Base-by-base conservation (phyloP, 1,140 invertebrate genomes). In the Zaprionus lachaisei region DNA sequence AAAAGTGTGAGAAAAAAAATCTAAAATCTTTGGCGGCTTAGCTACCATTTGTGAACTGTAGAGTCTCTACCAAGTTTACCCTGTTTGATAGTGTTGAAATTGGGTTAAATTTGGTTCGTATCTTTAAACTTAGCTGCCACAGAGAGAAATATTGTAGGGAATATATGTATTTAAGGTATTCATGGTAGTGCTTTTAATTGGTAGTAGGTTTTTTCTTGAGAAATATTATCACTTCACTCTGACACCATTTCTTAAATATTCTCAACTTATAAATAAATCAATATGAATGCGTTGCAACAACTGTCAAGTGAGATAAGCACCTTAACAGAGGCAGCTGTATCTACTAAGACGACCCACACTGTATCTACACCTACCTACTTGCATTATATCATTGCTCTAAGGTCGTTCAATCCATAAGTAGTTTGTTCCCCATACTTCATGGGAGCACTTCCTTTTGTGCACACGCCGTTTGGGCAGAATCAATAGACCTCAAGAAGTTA, bases 401-500 rank as follows among this genome's bases (percentile, higher is more conserved):
- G 5, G 38, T 41, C 0, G 38, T 41, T 34, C 9, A 34, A 34
- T 34, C 5, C 38, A n/a, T 47, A n/a, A 47, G n/a, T 47, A 9
- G 41, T 47, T 47, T 17, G 41, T 47, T 47, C n/a, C 41, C n/a
- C 41, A 41, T 15, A 12, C 47, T 51, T 51, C 47, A 5, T 7
- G n/a, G 41, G 2, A 51, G 47, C 31, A 38, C 20, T 58, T 58
- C 7, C 24, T n/a, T 44, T 61, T 41, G 41, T 44, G 60, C 37
- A 47, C 37, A 51, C 15, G 7, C 41, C 3, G 22, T 55, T 49
- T 20, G 26, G 37, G 20, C 49, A 61, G 26, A 68, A 73, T 69
- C 72, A 69, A 69, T 74, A 74, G 47, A 24, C 47, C 56, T 38
- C 54, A 69, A 69, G 58, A 75, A 70, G 72, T 75, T 75, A 75